Evolutionary conservation across 2,888 invertebrate genomes (phyloP), one percentile per base, ranked within the genome.

Genomic region (Sarcophaga carnaria): DNA sequence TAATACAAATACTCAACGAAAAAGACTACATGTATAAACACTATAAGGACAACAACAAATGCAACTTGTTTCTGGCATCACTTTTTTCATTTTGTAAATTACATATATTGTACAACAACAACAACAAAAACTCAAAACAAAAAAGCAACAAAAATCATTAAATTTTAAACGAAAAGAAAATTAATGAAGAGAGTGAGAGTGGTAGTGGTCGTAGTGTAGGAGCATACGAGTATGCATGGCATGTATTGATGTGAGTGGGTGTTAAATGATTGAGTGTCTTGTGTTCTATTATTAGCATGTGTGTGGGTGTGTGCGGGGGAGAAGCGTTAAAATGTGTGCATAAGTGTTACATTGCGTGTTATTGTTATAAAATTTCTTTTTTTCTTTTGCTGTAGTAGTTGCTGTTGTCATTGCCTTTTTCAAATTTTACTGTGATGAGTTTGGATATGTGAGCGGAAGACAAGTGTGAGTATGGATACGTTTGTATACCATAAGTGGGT

Each of bases 131-230:
- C 2, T 27, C 27, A 27, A 27, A 27, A 27, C 27, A 27, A 27
- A 6, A 37, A 27, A 6, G 0, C 37, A 70, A 59, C 17, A 75
- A 78, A 67, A 75, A 85, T 66, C 37, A 75, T 78, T 83, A 62
- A 75, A 77, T 66, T 54, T 47, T 47, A 77, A 75, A 47, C 17
- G 59, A 80, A 62, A 78, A 76, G 14, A 49, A 60, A 63, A 76
- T 20, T 27, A 12, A 59, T 0, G 25, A 67, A 67, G 66, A 67
- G 4, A 49, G 27, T 49, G n/a, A 2, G 37, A 37, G 2, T 8
- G 37, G 2, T 37, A 37, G 10, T 37, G 6, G 37, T 37, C 6
- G 37, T 2, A 37, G 37, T 6, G 37, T 37, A 6, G 37, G 37
- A 8, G 37, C 25, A 60, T 77, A n/a, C 47, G 70, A 77, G 66